These are phyloP conservation scores for Sciurus vulgaris DNA, from an alignment of 2,797 vertebrate species.

Conservation along the genomic window DNA sequence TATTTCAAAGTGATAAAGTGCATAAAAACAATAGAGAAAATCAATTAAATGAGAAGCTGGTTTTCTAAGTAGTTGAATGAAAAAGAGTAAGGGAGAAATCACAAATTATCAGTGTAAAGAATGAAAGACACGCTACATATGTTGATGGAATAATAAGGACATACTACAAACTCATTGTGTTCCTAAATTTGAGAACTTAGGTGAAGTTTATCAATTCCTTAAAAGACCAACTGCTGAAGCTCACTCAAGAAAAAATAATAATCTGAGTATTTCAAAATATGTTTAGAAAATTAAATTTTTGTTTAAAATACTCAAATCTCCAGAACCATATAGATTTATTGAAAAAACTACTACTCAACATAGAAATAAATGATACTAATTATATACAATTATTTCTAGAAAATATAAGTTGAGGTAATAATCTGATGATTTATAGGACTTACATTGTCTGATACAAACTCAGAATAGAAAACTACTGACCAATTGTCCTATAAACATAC, in stretches of 20 bases:
- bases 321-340: not conserved
- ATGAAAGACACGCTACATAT: not conserved
- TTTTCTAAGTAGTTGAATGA: not conserved
- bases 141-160: not conserved
- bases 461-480: not conserved
- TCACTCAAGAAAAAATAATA: not conserved
- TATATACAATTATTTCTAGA: not conserved
- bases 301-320: not conserved
- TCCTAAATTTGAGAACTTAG: not conserved
- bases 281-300: not conserved
- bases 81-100: not conserved
- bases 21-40: not conserved
- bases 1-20: no score
- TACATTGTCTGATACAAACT: not conserved
- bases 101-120: not conserved
- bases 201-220: not conserved
- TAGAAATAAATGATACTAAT: not conserved
- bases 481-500: not conserved
- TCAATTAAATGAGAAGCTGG: not conserved
- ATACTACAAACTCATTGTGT: not conserved
- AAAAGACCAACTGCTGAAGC: not conserved
- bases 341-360: not conserved
- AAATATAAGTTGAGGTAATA: not conserved
- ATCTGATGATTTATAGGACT: not conserved
- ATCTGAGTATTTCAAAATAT: not conserved